Conservation (phyloP, 2,797 vertebrate species). For the Pseudotriccus pelzelni region DNA sequence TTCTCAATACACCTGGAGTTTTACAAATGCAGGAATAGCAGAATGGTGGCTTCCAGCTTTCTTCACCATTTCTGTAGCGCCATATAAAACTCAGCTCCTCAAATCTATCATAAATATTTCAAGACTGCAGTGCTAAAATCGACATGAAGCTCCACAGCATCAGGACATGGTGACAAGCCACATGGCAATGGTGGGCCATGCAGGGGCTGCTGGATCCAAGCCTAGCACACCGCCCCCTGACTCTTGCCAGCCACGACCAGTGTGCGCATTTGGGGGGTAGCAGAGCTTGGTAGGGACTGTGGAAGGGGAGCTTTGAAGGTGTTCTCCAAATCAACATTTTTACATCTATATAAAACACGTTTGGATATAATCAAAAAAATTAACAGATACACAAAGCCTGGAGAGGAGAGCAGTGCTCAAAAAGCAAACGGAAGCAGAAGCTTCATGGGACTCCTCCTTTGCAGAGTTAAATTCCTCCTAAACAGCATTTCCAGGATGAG, state of each 20-base stretch:
- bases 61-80: neutral
- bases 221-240: too few species aligned
- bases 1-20: neutral
- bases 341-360: neutral
- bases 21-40: neutral
- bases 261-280: fast-evolving
- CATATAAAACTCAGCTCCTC: neutral
- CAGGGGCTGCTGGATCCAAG: neutral
- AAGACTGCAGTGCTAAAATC: fast-evolving
- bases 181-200: fast-evolving
- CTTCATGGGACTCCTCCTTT: neutral
- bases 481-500: neutral
- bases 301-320: neutral
- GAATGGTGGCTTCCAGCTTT: neutral
- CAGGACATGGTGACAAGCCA: neutral
- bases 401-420: neutral
- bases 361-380: neutral
- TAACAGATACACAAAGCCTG: neutral
- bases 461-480: neutral
- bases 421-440: neutral
- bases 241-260: neutral
- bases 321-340: neutral
- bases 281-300: neutral
- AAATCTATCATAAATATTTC: neutral
- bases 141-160: neutral